phyloP scores from a whole-genome alignment of 1,140 invertebrate genomes.

The Cyphomyrmex costatus region DNA sequence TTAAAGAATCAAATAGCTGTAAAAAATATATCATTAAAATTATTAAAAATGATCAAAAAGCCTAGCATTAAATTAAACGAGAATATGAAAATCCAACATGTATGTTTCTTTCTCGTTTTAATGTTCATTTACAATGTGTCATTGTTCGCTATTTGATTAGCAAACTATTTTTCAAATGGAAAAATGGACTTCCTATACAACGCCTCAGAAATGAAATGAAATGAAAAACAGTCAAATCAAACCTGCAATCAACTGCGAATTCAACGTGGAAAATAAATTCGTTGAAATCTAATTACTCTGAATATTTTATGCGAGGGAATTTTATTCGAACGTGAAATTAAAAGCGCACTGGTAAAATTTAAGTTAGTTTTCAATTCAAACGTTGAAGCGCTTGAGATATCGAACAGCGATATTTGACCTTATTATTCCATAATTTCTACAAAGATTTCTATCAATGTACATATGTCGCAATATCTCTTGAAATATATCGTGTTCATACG shows the following conservation, averaged over 20 bases:
- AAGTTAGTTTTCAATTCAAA: conserved; percentile 50
- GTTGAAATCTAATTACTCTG: conserved; percentile 47
- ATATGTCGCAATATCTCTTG: not conserved
- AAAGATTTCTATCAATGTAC: not conserved
- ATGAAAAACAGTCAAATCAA: conserved; percentile 51
- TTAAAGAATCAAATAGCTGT: not conserved
- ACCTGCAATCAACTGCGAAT: conserved; percentile 48
- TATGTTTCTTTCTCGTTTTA: not conserved
- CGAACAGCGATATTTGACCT: conserved; percentile 49
- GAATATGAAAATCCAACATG: not conserved
- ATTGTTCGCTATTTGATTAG: conserved; percentile 39
- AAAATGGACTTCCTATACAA: conserved; percentile 21
- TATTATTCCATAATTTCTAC: conserved; percentile 25
- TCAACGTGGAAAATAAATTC: conserved; percentile 48
- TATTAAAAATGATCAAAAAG: not conserved
- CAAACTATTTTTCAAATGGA: conserved; percentile 41
- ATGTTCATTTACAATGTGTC: not conserved
- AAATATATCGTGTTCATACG: not conserved
- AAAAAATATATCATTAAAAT: conserved; percentile 1
- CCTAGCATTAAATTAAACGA: not conserved
- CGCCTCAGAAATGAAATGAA: conserved; percentile 19
- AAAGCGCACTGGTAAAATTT: conserved; percentile 11
- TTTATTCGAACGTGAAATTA: conserved; percentile 55
- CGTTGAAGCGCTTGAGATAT: conserved; percentile 46
- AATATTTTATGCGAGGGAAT: conserved; percentile 60